These are phyloP conservation scores for Brachyptera risi DNA, from an alignment of 2,888 invertebrate genomes.

Conservation along the genomic window DNA sequence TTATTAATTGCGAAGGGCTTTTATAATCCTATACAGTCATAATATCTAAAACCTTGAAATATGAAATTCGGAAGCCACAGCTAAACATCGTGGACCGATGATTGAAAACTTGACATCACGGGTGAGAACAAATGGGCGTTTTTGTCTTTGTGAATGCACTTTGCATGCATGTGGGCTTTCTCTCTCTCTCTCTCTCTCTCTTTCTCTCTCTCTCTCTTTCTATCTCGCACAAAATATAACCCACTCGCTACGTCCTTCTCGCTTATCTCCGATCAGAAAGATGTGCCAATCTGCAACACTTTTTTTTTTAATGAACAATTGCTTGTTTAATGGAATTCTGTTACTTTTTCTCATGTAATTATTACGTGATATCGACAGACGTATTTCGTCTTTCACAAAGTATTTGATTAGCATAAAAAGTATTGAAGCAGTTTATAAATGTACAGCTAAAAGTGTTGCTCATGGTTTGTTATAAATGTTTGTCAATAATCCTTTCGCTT, in stretches of 20 bases:
- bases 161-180: slow-evolving; percentile 3
- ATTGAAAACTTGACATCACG: too few species aligned
- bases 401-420: slow-evolving; percentile 13
- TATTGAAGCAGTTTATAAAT: too few species aligned
- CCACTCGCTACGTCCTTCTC: background rate
- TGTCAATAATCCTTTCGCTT: slow-evolving; percentile 37
- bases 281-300: slow-evolving; percentile 3
- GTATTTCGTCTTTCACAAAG: background rate
- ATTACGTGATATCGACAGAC: too few species aligned
- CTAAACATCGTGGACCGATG: background rate
- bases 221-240: too few species aligned
- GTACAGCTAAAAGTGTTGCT: too few species aligned
- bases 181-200: slow-evolving; percentile 10
- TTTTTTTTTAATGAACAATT: background rate
- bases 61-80: slow-evolving; percentile 9
- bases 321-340: background rate
- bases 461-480: slow-evolving; percentile 6
- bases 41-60: background rate
- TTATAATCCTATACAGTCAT: background rate
- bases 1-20: too few species aligned
- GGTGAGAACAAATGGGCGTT: slow-evolving; percentile 16
- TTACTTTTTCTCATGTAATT: background rate
- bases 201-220: slow-evolving; percentile 4
- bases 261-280: background rate
- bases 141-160: slow-evolving; percentile 16